Evolutionary conservation across 2,888 invertebrate genomes (phyloP), one percentile per base, ranked within the genome.

Genomic region (Rugalucina vietnamica): DNA sequence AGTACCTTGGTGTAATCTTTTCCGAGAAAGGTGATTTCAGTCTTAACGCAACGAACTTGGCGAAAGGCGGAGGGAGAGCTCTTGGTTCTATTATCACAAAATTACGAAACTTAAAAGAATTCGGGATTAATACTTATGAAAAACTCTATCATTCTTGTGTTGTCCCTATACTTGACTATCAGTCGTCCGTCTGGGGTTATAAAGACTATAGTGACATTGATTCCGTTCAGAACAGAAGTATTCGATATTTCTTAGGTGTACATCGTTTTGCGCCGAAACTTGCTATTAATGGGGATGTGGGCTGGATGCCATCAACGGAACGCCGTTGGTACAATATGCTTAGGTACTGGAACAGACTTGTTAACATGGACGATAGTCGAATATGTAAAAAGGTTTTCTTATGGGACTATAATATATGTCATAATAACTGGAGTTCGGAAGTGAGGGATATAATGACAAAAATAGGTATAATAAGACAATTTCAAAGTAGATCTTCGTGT

Each of bases 181-280:
- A 24, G 12, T 54, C 54, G n/a, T 10, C 21, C 21, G 8, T 54
- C n/a, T 54, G 54, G 54, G 54, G 54, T 10, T 70, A 18, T 29
- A 75, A 72, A 29, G 12, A 27, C 8, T 78, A 34, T 37, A 65
- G 75, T 24, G 24, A n/a, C 14, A 60, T 77, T 29, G 84, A 84
- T 24, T 70, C 60, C n/a, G 70, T 84, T 27, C 81, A 84, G 32
- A 69, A 84, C 49, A 27, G 81, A 14, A 78, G 79, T 0, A 37
- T 85, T 18, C 37, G 82, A 72, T 85, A 82, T 50, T 76, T 79
- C 69, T 37, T 82, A 14, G 85, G 85, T 27, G 75, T 82, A 14
- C 85, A 77, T 29, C 21, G 76, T 29, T 78, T 76, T n/a, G 70
- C 79, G 1, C 81, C 85, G 18, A 50, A 49, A 24, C 50, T 60